Conservation (phyloP, 2,888 invertebrate genomes). For the Tenthredo amoena region DNA sequence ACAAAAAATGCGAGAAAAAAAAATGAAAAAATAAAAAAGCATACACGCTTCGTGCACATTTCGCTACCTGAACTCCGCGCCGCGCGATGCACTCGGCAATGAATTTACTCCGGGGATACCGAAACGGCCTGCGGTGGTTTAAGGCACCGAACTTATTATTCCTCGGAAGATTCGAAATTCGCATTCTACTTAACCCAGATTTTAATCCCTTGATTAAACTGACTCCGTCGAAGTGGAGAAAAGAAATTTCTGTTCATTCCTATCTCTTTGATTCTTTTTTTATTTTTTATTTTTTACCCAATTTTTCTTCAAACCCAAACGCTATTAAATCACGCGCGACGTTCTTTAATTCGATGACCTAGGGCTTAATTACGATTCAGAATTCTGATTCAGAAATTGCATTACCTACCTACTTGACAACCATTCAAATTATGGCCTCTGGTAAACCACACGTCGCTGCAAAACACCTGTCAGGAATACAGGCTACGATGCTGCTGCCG, state of each 20-base stretch:
- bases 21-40: neutral
- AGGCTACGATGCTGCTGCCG: neutral
- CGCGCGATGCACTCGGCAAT: conserved; percentile 27
- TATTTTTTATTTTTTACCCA: neutral
- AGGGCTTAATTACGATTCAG: neutral
- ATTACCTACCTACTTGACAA: neutral
- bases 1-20: neutral
- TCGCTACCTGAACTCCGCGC: conserved; percentile 34
- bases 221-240: neutral
- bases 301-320: neutral
- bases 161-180: neutral
- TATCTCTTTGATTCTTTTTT: neutral
- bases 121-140: neutral
- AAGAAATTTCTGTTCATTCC: neutral
- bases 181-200: neutral
- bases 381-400: neutral
- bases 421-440: conserved; percentile 1
- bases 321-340: neutral
- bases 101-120: conserved; percentile 23
- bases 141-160: neutral
- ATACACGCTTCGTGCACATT: conserved; percentile 44
- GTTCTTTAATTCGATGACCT: conserved; percentile 9
- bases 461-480: conserved; percentile 39
- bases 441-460: conserved; percentile 34
- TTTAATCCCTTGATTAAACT: neutral